These are phyloP conservation scores for Drosophila hawaiiensis DNA, from an alignment of 2,888 invertebrate species.

Conservation along the genomic window DNA sequence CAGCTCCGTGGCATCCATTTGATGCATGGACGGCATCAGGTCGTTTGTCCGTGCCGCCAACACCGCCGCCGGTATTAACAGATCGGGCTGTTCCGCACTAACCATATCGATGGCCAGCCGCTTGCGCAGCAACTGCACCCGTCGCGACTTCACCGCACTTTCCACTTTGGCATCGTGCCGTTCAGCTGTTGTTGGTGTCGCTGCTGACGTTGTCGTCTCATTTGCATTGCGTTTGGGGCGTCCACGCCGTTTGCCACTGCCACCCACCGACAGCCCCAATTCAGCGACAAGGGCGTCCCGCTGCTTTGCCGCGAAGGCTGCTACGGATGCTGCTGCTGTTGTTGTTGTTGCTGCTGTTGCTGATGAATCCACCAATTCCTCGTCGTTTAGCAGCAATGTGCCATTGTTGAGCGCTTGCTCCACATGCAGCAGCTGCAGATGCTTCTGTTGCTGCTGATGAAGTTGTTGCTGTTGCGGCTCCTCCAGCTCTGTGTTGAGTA, in stretches of 20 bases:
- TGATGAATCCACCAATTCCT: slow-evolving; percentile 8
- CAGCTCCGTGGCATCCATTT: slow-evolving; percentile 8
- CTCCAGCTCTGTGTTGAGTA: slow-evolving; percentile 77
- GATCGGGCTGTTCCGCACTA: slow-evolving; percentile 66
- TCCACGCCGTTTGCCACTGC: slow-evolving; percentile 84
- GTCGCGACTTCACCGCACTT: slow-evolving; percentile 76
- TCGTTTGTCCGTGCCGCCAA: slow-evolving; percentile 22
- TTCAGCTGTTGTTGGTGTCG: slow-evolving; percentile 11
- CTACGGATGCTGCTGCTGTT: slow-evolving; percentile 4
- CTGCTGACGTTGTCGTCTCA: slow-evolving; percentile 20
- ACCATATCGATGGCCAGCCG: slow-evolving; percentile 84
- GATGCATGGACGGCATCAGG: slow-evolving; percentile 11
- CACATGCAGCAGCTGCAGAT: slow-evolving; percentile 6
- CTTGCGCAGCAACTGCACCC: slow-evolving; percentile 82
- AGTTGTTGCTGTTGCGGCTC: slow-evolving; percentile 58
- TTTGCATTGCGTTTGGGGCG: slow-evolving; percentile 85
- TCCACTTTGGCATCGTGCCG: slow-evolving; percentile 25
- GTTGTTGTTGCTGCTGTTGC: slow-evolving; percentile 7
- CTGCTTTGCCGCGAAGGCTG: not conserved
- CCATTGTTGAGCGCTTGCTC: slow-evolving; percentile 49
- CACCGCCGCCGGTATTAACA: not conserved
- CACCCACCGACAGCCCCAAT: slow-evolving; percentile 10
- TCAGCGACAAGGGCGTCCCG: slow-evolving; percentile 1
- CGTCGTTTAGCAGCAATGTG: slow-evolving; percentile 23
- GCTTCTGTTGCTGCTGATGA: slow-evolving; percentile 32